Percentiles rank a stretch among this genome's conserved stretches.
These are phyloP conservation scores for Pocillopora meandrina DNA, from an alignment of 92 coral and sea anemone genomes.

Conservation along the genomic window DNA sequence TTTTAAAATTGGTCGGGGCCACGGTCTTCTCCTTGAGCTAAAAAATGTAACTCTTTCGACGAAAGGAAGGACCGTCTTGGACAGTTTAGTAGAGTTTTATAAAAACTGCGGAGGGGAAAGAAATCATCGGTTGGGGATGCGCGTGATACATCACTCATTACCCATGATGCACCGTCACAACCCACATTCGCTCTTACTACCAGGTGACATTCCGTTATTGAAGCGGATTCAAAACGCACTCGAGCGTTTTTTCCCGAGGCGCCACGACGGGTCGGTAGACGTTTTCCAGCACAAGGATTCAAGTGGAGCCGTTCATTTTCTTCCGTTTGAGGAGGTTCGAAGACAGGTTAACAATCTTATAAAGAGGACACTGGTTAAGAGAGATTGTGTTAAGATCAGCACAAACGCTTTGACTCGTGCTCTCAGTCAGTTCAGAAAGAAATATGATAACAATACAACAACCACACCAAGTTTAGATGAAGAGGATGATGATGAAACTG, in stretches of 20 bases:
- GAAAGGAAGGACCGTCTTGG: constrained; percentile 12
- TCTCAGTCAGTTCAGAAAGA: constrained; percentile 9
- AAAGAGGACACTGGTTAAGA: constrained; percentile 15
- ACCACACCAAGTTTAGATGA: neutral
- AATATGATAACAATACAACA: neutral
- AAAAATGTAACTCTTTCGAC: constrained; percentile 44
- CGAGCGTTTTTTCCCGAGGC: constrained; percentile 35
- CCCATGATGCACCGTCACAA: neutral
- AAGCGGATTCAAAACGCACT: constrained; percentile 35
- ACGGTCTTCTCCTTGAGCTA: constrained; percentile 52
- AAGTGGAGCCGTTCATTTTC: constrained; percentile 39
- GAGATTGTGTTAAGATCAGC: constrained; percentile 30
- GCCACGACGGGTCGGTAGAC: constrained; percentile 42
- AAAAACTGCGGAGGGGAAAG: constrained; percentile 32
- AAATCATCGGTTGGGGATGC: neutral
- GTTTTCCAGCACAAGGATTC: constrained; percentile 38
- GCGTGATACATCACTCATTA: neutral
- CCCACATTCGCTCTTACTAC: constrained; percentile 25
- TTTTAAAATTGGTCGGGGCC: constrained; percentile 34
- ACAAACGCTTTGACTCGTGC: constrained; percentile 30
- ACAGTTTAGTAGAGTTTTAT: constrained; percentile 38
- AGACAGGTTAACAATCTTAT: constrained; percentile 14
- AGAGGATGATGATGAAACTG: neutral
- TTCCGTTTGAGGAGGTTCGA: constrained; percentile 29
- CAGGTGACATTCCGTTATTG: constrained; percentile 32